Percentiles rank a stretch among this genome's conserved stretches.
phyloP scores from a whole-genome alignment of 2,888 invertebrate species.

The Baronia brevicornis region DNA sequence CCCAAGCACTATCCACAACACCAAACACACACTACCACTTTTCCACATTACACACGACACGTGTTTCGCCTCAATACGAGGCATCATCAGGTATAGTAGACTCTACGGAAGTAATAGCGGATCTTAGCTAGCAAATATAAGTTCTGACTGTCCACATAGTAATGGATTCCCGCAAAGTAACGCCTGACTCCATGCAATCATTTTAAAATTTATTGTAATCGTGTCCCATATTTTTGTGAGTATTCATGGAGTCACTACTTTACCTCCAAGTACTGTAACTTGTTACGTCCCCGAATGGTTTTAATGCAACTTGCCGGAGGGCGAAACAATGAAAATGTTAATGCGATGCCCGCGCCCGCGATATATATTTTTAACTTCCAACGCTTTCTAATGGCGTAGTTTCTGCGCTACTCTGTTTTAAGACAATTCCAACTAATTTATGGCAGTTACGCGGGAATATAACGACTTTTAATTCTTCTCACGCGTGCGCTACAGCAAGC shows the following conservation, averaged over 20 bases:
- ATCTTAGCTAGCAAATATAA: too few species aligned
- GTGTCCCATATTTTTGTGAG: constrained; percentile 1
- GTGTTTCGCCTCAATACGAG: too few species aligned
- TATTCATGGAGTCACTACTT: constrained; percentile 14
- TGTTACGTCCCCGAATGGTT: constrained; percentile 64
- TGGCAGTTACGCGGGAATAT: constrained; percentile 12
- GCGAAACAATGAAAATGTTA: constrained; percentile 68
- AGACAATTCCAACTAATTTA: constrained; percentile 23
- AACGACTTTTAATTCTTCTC: constrained; percentile 14
- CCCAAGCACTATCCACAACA: too few species aligned
- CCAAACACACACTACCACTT: too few species aligned
- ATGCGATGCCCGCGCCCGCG: constrained; percentile 36
- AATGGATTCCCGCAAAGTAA: too few species aligned
- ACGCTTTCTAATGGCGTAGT: constrained; percentile 33
- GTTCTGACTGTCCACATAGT: too few species aligned
- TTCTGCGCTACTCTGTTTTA: constrained; percentile 24
- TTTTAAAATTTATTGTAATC: background rate
- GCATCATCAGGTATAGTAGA: too few species aligned
- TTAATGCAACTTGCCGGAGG: constrained; percentile 56
- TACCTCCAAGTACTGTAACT: constrained; percentile 66
- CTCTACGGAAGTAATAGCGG: too few species aligned
- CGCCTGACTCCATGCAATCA: too few species aligned
- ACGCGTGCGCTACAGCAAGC: constrained; percentile 9
- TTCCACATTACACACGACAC: too few species aligned
- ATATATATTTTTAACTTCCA: constrained; percentile 54